Conservation (phyloP, 2,797 vertebrate species). For the Karalla daura region DNA sequence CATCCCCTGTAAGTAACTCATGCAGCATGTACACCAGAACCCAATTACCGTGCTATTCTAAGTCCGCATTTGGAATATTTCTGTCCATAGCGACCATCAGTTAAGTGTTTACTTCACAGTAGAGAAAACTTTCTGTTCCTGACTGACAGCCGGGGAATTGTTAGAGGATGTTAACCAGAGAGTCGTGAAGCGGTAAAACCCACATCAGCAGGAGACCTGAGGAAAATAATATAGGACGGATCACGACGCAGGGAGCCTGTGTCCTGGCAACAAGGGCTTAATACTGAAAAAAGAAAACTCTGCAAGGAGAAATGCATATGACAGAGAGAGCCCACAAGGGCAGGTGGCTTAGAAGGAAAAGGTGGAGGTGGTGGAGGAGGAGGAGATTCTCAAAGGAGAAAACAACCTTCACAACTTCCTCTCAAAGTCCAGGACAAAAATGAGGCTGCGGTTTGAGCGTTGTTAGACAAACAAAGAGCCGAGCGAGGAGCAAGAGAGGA, state of each 20-base stretch:
- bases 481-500: background rate
- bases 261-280: conserved; percentile 62
- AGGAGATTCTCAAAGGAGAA: conserved; percentile 56
- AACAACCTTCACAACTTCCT: conserved; percentile 66
- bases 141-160: conserved; percentile 5
- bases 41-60: no score
- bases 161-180: conserved; percentile 52
- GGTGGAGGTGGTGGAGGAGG: conserved; percentile 47
- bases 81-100: no score
- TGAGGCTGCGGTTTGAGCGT: conserved; percentile 38
- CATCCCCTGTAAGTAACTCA: no score
- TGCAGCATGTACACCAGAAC: no score
- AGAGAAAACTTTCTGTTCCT: conserved; percentile 32
- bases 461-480: conserved; percentile 15
- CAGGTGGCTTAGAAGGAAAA: conserved; percentile 61
- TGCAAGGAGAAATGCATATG: conserved; percentile 55
- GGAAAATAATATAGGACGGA: conserved; percentile 37
- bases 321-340: conserved; percentile 54
- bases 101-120: conserved; percentile 19
- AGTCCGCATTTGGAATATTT: no score
- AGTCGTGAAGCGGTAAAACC: conserved; percentile 53
- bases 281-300: background rate
- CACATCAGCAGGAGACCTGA: conserved; percentile 45
- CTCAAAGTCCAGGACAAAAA: conserved; percentile 47
- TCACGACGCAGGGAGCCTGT: conserved; percentile 44